phyloP scores from a whole-genome alignment of 1,140 invertebrate species.

The Scaptomyza graminum region DNA sequence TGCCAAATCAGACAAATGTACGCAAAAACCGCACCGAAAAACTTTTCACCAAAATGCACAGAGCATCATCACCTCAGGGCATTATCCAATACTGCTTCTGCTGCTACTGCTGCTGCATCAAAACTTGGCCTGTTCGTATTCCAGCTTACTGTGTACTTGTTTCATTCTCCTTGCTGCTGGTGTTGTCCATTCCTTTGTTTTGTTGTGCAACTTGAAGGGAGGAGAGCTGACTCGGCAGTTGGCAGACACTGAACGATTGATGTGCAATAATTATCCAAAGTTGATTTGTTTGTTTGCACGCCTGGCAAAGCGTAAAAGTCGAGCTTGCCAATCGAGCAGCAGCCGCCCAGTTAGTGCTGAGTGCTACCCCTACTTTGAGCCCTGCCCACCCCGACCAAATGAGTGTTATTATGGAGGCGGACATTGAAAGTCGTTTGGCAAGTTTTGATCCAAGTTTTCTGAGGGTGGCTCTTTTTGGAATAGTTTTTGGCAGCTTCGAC shows the following conservation, averaged over 20 bases:
- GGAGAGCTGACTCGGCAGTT: slow-evolving; percentile 37
- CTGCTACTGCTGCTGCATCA: slow-evolving; percentile 46
- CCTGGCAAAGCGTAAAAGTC: slow-evolving; percentile 75
- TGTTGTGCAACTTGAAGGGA: slow-evolving; percentile 36
- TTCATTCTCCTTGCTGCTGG: slow-evolving; percentile 12
- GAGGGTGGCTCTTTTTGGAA: slow-evolving; percentile 53
- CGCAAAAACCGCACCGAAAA: slow-evolving; percentile 74
- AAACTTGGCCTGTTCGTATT: slow-evolving; percentile 60
- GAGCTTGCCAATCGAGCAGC: slow-evolving; percentile 67
- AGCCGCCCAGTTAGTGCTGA: neutral
- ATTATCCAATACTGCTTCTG: slow-evolving; percentile 43
- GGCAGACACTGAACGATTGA: slow-evolving; percentile 67
- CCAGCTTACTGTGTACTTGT: slow-evolving; percentile 3
- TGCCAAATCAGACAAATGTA: slow-evolving; percentile 80
- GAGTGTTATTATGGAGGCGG: slow-evolving; percentile 69
- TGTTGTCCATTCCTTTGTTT: slow-evolving; percentile 40
- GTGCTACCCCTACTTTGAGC: neutral
- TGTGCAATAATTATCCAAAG: slow-evolving; percentile 83
- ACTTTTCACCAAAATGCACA: slow-evolving; percentile 68
- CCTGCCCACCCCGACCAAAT: slow-evolving; percentile 44
- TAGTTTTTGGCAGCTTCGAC: slow-evolving; percentile 69
- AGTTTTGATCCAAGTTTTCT: slow-evolving; percentile 52
- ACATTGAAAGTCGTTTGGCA: slow-evolving; percentile 60
- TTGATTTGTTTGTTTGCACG: slow-evolving; percentile 83
- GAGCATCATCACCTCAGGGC: slow-evolving; percentile 70